Base-by-base conservation (phyloP, 1,140 invertebrate species). In the Sycobia sp. region DNA sequence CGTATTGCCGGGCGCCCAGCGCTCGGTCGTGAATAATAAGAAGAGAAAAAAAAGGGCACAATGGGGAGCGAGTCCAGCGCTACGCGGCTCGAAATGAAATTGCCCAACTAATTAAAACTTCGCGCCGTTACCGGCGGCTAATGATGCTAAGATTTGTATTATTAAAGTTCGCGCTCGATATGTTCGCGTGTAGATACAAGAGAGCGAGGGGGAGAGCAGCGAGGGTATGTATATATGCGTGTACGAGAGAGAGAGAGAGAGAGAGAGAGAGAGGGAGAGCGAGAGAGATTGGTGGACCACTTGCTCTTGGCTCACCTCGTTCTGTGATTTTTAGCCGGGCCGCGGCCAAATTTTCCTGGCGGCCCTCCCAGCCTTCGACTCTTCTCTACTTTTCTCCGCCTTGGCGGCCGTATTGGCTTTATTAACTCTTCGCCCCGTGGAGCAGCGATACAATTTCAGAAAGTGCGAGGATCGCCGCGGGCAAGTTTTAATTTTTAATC, bases 31-130 rank as follows among this genome's bases (percentile, higher is more conserved):
- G 76, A 79, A 79, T 77, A 78, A 80, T 69, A 79, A 77, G 76
- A 36, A n/a, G n/a, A n/a, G n/a, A n/a, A n/a, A n/a, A n/a, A n/a
- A n/a, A n/a, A n/a, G n/a, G n/a, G n/a, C n/a, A n/a, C n/a, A n/a
- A n/a, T n/a, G n/a, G n/a, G n/a, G n/a, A n/a, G n/a, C n/a, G n/a
- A n/a, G n/a, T n/a, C n/a, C n/a, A n/a, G n/a, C n/a, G n/a, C n/a
- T n/a, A n/a, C n/a, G n/a, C n/a, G n/a, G n/a, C n/a, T n/a, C n/a
- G n/a, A 70, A 78, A 78, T 78, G 74, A 73, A 79, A 80, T 76
- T 77, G 72, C 73, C 73, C 72, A 79, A 79, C 77, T 79, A 80
- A 81, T 81, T 81, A 81, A 79, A 81, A 81, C 73, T 81, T 81
- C 72, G 78, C 71, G 73, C 75, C 76, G 76, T 79, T 79, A 79